phyloP scores from a whole-genome alignment of 2,888 invertebrate genomes.

The Apamea anceps region DNA sequence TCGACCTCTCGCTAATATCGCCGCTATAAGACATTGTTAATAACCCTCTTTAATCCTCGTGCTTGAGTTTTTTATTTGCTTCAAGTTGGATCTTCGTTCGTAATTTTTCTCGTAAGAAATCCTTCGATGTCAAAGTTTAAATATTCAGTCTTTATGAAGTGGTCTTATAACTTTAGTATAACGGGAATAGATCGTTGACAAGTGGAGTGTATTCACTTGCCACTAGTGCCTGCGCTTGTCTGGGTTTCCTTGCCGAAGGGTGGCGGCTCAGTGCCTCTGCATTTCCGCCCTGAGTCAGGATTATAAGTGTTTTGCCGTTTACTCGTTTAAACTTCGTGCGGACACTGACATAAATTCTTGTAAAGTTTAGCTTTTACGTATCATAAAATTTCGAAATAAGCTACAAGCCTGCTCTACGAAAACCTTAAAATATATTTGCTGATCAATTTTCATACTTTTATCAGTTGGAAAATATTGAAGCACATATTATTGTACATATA shows the following conservation, averaged over 20 bases:
- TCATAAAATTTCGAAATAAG: not conserved
- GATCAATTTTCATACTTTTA: not conserved
- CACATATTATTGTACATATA: not conserved
- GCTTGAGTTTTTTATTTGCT: conserved; percentile 47
- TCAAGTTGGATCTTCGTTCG: conserved; percentile 43
- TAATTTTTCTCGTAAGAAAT: conserved; percentile 31
- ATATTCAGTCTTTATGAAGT: conserved; percentile 23
- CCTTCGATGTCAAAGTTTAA: conserved; percentile 7
- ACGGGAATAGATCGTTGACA: not conserved
- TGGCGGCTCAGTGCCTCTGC: conserved; percentile 17
- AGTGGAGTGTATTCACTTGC: conserved; percentile 1
- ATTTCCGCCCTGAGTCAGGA: conserved; percentile 4
- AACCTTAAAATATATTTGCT: not conserved
- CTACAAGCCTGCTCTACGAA: not conserved
- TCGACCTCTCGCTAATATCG: conserved; percentile 50
- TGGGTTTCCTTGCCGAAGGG: conserved; percentile 29
- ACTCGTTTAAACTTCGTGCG: conserved; percentile 9
- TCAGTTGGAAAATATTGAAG: not conserved
- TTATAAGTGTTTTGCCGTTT: conserved; percentile 20
- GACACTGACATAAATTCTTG: not conserved
- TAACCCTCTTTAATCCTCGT: conserved; percentile 54
- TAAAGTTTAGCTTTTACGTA: not conserved
- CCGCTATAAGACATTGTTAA: conserved; percentile 58
- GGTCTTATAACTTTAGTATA: conserved; percentile 6
- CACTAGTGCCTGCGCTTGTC: conserved; percentile 21